phyloP scores from a whole-genome alignment of 2,113 vertebrate species.

The Tychaedon coryphoeus region DNA sequence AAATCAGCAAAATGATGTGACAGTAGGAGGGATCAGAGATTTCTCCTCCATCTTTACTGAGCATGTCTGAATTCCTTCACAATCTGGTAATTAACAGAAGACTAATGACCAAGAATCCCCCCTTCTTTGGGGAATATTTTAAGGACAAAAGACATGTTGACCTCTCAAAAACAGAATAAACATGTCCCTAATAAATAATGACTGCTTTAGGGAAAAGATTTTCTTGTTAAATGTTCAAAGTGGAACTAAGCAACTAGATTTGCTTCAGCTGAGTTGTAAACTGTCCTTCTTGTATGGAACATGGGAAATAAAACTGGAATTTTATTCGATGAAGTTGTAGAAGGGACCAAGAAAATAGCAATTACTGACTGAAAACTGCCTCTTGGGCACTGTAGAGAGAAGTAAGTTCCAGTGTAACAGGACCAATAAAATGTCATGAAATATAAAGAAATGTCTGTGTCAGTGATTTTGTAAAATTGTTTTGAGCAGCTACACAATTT shows the following conservation, averaged over 20 bases:
- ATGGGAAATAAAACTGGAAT: not conserved
- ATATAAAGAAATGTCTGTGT: not conserved
- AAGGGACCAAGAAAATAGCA: not conserved
- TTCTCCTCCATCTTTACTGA: not conserved
- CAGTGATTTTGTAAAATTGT: not conserved
- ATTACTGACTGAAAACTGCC: not conserved
- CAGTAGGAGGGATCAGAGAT: not conserved
- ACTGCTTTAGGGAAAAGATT: not conserved
- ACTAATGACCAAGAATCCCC: not conserved
- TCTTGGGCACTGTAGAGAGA: not conserved
- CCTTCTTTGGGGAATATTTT: not conserved
- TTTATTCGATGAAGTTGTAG: not conserved
- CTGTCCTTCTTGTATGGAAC: not conserved
- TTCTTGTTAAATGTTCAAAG: not conserved
- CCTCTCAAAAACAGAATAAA: not conserved
- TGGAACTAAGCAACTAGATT: not conserved
- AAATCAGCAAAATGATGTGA: not conserved
- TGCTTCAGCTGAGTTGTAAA: not conserved
- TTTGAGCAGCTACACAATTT: not conserved
- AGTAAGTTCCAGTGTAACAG: not conserved
- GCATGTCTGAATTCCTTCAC: not conserved
- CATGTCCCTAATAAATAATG: accelerated
- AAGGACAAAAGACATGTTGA: not conserved
- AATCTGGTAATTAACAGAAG: not conserved
- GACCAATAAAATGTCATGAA: not conserved